Evolutionary conservation across 2,888 invertebrate species (phyloP).

Genomic region (Eueremaeus valkanovi): DNA sequence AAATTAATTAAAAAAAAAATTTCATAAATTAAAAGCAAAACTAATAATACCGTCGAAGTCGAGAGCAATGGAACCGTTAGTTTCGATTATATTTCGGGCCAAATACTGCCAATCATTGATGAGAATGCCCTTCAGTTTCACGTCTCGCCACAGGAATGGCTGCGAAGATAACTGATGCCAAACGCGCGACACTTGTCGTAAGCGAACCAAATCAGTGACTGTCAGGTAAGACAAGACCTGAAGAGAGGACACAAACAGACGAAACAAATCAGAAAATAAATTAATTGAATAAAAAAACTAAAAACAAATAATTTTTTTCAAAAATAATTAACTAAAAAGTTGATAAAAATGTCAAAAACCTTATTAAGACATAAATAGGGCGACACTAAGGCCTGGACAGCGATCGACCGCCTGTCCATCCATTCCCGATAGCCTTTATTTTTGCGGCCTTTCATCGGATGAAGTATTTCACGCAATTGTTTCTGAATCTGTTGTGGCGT

Average conservation of each 20-base stretch:
- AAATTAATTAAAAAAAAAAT: too few species aligned
- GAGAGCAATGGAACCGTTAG: background rate
- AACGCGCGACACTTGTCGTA: conserved; percentile 32
- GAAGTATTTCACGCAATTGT: conserved; percentile 8
- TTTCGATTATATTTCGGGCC: conserved; percentile 37
- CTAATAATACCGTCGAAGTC: conserved; percentile 42
- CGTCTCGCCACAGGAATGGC: conserved; percentile 35
- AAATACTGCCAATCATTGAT: conserved; percentile 41
- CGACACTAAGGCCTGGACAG: background rate
- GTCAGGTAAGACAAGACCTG: conserved; percentile 36
- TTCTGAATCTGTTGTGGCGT: conserved; percentile 30
- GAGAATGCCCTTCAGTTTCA: conserved; percentile 35
- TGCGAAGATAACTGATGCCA: conserved; percentile 36
- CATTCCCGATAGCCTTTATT: background rate
- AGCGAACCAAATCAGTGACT: conserved; percentile 36
- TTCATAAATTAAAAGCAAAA: too few species aligned
- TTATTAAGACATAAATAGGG: conserved; percentile 8
- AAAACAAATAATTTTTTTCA: background rate
- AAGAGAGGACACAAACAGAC: background rate
- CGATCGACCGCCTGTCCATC: background rate
- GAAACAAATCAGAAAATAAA: background rate
- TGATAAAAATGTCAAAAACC: background rate
- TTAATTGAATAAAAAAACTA: background rate
- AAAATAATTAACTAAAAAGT: background rate
- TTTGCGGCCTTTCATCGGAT: background rate